Percentiles rank a stretch among this genome's conserved stretches.
Evolutionary conservation across 1,140 invertebrate genomes (phyloP).

Genomic region (Papilio dardanus): DNA sequence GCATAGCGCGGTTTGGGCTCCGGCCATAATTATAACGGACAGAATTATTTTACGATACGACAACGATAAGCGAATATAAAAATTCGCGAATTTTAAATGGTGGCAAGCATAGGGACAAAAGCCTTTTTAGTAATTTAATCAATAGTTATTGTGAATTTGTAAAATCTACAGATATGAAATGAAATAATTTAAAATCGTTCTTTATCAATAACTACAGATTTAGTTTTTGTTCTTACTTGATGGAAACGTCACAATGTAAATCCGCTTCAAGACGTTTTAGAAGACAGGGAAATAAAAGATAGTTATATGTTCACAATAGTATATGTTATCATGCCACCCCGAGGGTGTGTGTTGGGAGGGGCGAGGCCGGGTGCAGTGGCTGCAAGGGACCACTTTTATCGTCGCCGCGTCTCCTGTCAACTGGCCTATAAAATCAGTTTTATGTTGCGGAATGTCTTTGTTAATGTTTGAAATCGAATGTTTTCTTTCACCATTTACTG

Average conservation of each 20-base stretch:
- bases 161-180: too few relatives aligned
- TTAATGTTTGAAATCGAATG: constrained; percentile 29
- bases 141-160: too few relatives aligned
- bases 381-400: constrained; percentile 44
- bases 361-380: constrained; percentile 38
- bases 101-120: too few relatives aligned
- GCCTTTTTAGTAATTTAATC: too few relatives aligned
- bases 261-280: neutral
- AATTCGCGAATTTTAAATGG: too few relatives aligned
- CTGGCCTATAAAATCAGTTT: constrained; percentile 48
- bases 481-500: neutral
- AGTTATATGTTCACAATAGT: constrained; percentile 13
- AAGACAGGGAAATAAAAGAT: constrained; percentile 13
- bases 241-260: neutral
- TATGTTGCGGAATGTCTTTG: constrained; percentile 35
- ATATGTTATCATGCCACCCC: neutral
- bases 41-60: constrained; percentile 33
- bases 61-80: neutral
- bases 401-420: constrained; percentile 43
- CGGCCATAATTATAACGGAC: constrained; percentile 30
- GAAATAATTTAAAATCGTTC: too few relatives aligned
- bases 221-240: too few relatives aligned
- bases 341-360: neutral
- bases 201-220: too few relatives aligned
- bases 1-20: constrained; percentile 48